Conservation (phyloP, 2,797 vertebrate species). For the Parambassis ranga region DNA sequence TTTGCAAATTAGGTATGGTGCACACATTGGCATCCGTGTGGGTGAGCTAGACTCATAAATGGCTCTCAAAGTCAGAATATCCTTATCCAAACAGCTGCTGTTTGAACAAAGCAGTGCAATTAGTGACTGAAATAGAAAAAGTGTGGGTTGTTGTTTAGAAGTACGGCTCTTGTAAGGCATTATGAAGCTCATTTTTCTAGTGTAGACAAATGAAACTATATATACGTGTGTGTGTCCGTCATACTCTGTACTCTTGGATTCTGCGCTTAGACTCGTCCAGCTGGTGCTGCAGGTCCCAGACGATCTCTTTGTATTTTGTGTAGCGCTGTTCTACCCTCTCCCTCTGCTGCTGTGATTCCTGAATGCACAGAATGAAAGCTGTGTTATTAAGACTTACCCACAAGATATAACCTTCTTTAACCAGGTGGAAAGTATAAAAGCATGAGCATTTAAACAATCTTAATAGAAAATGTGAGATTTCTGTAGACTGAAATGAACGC, state of each 20-base stretch:
- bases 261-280: conserved; percentile 84
- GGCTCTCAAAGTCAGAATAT: conserved; percentile 52
- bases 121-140: conserved; percentile 52
- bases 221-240: background rate
- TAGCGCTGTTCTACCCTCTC: conserved; percentile 83
- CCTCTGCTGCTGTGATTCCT: conserved; percentile 83
- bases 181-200: conserved; percentile 17
- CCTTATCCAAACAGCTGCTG: conserved; percentile 42
- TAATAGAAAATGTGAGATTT: too few species aligned
- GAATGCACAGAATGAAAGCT: conserved; percentile 24
- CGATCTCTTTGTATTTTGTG: conserved; percentile 84
- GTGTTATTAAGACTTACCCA: background rate
- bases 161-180: conserved; percentile 12
- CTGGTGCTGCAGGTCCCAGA: conserved; percentile 84
- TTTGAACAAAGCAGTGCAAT: conserved; percentile 59
- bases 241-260: conserved; percentile 83
- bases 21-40: conserved; percentile 46
- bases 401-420: background rate
- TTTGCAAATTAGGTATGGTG: conserved; percentile 57
- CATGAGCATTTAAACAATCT: background rate
- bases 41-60: conserved; percentile 55
- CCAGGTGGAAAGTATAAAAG: background rate
- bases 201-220: background rate
- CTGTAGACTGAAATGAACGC: too few species aligned
- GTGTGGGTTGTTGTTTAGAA: conserved; percentile 52